phyloP scores from a whole-genome alignment of 2,797 vertebrate genomes.

The Tokudaia tokunoshimensis region DNA sequence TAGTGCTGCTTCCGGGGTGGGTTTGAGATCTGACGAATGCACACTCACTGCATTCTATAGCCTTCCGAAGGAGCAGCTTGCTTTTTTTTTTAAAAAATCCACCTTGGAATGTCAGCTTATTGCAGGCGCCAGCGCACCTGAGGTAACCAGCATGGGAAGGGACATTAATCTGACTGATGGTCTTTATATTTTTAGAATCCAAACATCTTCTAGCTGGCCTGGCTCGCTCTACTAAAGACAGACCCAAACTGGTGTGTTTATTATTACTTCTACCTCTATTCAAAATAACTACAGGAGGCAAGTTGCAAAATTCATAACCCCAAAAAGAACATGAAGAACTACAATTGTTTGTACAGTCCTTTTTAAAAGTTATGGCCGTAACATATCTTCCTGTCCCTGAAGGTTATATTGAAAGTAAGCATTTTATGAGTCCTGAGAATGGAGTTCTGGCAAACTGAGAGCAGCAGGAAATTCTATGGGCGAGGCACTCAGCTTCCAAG shows the following conservation, averaged over 20 bases:
- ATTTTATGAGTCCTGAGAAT: constrained; percentile 57
- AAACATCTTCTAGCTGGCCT: constrained; percentile 46
- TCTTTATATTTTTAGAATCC: constrained; percentile 71
- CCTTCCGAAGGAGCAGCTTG: constrained; percentile 44
- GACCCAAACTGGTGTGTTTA: not conserved
- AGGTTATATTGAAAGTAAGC: constrained; percentile 65
- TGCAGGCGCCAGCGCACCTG: constrained; percentile 55
- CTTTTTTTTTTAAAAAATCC: not conserved
- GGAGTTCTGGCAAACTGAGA: constrained; percentile 6
- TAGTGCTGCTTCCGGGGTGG: constrained; percentile 8
- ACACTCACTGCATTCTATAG: not conserved
- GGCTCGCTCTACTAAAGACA: constrained; percentile 36
- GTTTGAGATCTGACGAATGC: constrained; percentile 17
- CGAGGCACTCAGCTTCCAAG: constrained; percentile 43
- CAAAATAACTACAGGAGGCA: constrained; percentile 40
- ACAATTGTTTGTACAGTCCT: constrained; percentile 23
- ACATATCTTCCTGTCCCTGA: constrained; percentile 8
- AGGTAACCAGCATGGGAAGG: constrained; percentile 25
- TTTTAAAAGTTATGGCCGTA: constrained; percentile 18
- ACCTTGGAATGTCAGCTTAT: constrained; percentile 57
- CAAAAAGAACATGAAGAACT: constrained; percentile 41
- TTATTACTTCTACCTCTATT: constrained; percentile 38
- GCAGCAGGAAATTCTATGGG: constrained; percentile 67
- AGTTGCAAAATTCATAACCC: constrained; percentile 51
- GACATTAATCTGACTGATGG: constrained; percentile 22